Percentiles rank a stretch among this genome's conserved stretches.
phyloP scores from a whole-genome alignment of 2,113 vertebrate genomes.

The Dolichotis patagonum region DNA sequence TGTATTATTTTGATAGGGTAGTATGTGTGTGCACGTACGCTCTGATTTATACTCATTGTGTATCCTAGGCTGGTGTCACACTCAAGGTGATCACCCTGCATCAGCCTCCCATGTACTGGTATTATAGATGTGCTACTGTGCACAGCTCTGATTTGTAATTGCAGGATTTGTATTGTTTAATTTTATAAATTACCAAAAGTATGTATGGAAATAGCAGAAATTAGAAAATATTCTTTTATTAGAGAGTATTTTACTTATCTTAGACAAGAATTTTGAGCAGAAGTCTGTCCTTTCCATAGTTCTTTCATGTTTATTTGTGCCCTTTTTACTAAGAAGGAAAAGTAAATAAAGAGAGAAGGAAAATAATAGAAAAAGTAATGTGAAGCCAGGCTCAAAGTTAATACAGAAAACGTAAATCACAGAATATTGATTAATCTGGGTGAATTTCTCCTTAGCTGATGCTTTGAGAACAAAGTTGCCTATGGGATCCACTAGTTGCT shows the following conservation, averaged over 20 bases:
- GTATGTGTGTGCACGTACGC: no score
- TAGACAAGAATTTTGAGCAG: background rate
- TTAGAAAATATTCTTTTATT: background rate
- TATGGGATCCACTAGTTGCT: background rate
- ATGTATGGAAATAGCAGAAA: background rate
- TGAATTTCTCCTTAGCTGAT: constrained; percentile 33
- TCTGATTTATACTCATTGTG: background rate
- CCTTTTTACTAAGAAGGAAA: background rate
- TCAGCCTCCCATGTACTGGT: background rate
- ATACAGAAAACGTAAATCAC: background rate
- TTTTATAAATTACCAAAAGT: constrained; percentile 44
- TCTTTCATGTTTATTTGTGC: constrained; percentile 15
- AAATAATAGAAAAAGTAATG: constrained; percentile 33
- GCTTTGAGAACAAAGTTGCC: constrained; percentile 6
- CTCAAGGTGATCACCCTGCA: background rate
- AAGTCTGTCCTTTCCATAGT: background rate
- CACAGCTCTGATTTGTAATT: background rate
- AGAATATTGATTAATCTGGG: background rate
- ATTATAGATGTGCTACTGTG: background rate
- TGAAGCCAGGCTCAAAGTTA: background rate
- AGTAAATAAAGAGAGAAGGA: constrained; percentile 42
- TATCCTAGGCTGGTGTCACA: background rate
- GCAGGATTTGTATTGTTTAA: background rate
- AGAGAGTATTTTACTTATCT: background rate
- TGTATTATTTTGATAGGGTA: background rate